A percentile compares a stretch with the other conserved stretches of the same genome.
Evolutionary conservation across 1,140 invertebrate genomes (phyloP).

Genomic region (Drosophila neocordata): DNA sequence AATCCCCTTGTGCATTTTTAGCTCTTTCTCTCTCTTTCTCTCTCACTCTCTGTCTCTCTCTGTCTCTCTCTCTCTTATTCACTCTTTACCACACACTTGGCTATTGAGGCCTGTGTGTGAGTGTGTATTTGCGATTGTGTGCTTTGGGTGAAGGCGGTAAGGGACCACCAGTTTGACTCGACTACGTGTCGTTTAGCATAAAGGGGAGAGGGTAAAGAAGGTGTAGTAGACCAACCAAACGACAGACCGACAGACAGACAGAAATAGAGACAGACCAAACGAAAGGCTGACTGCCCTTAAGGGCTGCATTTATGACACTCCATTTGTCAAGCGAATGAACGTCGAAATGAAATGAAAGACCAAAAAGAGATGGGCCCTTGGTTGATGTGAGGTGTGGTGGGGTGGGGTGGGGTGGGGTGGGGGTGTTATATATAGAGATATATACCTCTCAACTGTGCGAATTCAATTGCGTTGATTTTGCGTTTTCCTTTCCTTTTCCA

Average conservation of each 20-base stretch:
- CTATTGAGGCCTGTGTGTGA: constrained; percentile 30
- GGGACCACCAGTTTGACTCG: constrained; percentile 26
- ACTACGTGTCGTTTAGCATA: constrained; percentile 77
- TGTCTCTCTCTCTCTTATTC: constrained; percentile 1
- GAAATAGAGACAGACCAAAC: not conserved
- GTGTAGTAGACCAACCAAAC: not conserved
- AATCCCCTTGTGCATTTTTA: constrained; percentile 82
- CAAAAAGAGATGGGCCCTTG: constrained; percentile 23
- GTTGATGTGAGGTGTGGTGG: too few species aligned
- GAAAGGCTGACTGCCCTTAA: constrained; percentile 58
- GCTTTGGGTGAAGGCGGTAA: constrained; percentile 18
- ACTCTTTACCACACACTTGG: constrained; percentile 9
- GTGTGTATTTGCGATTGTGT: not conserved
- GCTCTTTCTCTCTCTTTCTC: constrained; percentile 33
- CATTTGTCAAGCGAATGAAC: constrained; percentile 79
- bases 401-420: too few species aligned
- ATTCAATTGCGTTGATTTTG: constrained; percentile 78
- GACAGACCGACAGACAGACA: not conserved
- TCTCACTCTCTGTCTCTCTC: not conserved
- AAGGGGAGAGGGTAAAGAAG: constrained; percentile 38
- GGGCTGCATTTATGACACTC: constrained; percentile 82
- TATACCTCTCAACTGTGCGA: constrained; percentile 58
- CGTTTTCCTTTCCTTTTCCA: constrained; percentile 41
- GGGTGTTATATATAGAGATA: too few species aligned
- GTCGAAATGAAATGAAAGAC: constrained; percentile 48